Evolutionary conservation across 2,888 invertebrate genomes (phyloP).

Genomic region (Conchocele bisecta): DNA sequence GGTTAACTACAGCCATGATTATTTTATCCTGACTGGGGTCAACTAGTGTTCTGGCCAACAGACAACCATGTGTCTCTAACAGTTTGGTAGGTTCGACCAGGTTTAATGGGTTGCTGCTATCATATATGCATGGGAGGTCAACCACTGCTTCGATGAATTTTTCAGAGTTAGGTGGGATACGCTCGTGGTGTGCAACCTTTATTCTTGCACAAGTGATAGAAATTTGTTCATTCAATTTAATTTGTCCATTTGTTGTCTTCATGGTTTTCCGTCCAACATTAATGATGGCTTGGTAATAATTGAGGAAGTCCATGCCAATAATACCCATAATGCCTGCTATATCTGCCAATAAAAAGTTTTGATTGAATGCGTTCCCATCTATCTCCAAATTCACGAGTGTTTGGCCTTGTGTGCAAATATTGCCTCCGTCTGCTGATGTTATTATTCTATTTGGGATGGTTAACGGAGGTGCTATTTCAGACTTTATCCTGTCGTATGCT

Average conservation of each 20-base stretch:
- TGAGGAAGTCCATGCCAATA: conserved; percentile 1
- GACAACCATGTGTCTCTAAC: not conserved
- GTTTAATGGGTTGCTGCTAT: not conserved
- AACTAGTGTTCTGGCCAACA: not conserved
- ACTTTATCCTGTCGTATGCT: no score
- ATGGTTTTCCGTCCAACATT: not conserved
- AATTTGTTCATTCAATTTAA: not conserved
- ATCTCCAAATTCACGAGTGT: no score
- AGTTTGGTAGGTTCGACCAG: not conserved
- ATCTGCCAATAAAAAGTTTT: not conserved
- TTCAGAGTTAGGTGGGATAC: conserved; percentile 4
- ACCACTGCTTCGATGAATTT: not conserved
- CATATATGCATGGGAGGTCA: not conserved
- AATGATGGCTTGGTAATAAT: not conserved
- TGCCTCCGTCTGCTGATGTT: no score
- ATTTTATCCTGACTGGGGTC: not conserved
- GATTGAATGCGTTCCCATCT: no score
- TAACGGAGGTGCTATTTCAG: no score
- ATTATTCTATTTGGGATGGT: no score
- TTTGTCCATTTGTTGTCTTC: not conserved
- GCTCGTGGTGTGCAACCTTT: not conserved
- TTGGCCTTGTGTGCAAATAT: no score
- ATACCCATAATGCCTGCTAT: not conserved
- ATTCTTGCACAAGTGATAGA: not conserved
- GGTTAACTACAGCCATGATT: not conserved